Base-by-base conservation (phyloP, 2,113 vertebrate genomes). In the Patagioenas fasciata region DNA sequence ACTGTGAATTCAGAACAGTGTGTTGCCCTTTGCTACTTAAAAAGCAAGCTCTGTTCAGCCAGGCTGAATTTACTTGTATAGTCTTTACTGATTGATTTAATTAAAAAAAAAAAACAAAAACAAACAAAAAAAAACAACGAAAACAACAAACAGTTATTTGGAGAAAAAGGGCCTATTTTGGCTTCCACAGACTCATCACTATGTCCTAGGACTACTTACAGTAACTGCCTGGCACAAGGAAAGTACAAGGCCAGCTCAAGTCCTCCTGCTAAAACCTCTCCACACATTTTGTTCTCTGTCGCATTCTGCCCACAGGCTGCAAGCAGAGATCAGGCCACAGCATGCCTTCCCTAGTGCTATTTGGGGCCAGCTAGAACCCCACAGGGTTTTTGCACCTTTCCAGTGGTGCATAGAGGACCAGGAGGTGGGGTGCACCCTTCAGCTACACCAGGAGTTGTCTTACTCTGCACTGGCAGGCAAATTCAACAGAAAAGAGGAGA, bases 1-100 rank as follows among this genome's bases (percentile, higher is more conserved):
- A 0, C 69, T 78, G 47, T 65, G 54, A 65, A 86, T 92, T 86
- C 64, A 77, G 86, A 83, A 48, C n/a, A 57, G 8, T 28, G 29
- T 77, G 64, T 58, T 90, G 65, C n/a, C 64, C 80, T 95, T 58
- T 18, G 14, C 5, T 74, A n/a, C 48, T 80, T 69, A 40, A 66
- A 86, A 70, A 94, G n/a, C 47, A 92, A 91, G 28, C 15, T 78
- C 53, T 78, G 21, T 25, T 89, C 51, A 74, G 48, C 71, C 42
- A 80, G 16, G n/a, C 5, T 66, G 40, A 57, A 18, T 91, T 42
- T 82, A 56, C 51, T 64, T 78, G 9, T 42, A 40, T 2, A 54
- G 11, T 17, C 3, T 80, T 32, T 40, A 75, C 10, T 12, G 25
- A 61, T 28, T 61, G 11, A 24, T 51, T 61, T 26, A 14, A 2